Base-by-base conservation (phyloP, 2,113 vertebrate species). In the Motacilla alba region DNA sequence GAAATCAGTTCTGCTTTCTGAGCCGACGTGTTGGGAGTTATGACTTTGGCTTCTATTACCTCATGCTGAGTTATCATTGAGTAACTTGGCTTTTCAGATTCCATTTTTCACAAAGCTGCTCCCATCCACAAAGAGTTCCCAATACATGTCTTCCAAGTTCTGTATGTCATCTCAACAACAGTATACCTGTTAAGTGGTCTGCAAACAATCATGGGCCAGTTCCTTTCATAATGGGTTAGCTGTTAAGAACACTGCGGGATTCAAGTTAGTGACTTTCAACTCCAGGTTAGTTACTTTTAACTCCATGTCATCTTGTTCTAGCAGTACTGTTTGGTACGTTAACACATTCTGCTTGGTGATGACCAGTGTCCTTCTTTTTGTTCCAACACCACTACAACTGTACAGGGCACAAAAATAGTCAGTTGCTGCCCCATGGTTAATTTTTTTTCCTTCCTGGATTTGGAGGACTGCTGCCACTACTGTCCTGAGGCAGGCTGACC, bases 121-220 rank as follows among this genome's bases (percentile, higher is more conserved):
- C 14, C 78, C 0, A 0, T 22, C 22, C 52, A 39, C 2, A 1
- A 58, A 39, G n/a, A 17, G 11, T 22, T 68, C 43, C 28, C n/a
- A 58, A n/a, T 41, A 35, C 30, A n/a, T 13, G 17, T 50, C 62
- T 43, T 78, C 39, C 19, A 11, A 46, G 19, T 69, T 43, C 21
- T 44, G 18, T 44, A 59, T 3, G 6, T 50, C 21, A 11, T 35
- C 41, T 56, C 43, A 49, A 37, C 46, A 46, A 50, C 21, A 60
- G 33, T 15, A 28, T 8, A 39, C 18, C n/a, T 69, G 28, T 37
- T 52, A 22, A 52, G 7, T 19, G 23, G 22, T 33, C 39, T 69
- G 64, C 47, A 46, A 78, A 62, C 19, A 62, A 20, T 47, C 41
- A 39, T 9, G 31, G 18, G 22, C 39, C 15, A 39, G 27, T 52